Percentiles rank a stretch among this genome's conserved stretches.
Conservation (phyloP, 2,888 invertebrate species). For the Crioceris asparagi region DNA sequence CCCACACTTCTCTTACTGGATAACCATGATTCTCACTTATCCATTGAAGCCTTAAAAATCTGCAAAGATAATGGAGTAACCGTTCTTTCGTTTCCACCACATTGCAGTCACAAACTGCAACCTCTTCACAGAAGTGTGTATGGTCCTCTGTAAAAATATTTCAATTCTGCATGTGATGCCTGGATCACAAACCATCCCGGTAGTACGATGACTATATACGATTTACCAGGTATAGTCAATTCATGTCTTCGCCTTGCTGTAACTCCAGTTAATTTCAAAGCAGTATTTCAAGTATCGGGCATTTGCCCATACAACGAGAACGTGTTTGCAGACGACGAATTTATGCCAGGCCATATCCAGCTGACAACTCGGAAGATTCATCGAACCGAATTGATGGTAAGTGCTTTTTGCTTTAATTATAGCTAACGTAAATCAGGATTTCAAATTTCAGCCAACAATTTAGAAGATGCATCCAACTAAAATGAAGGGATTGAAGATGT, state of each 20-base stretch:
- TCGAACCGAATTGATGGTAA: too few relatives aligned
- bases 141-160: background rate
- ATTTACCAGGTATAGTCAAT: background rate
- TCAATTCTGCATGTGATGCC: background rate
- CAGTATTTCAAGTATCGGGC: background rate
- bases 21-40: slow-evolving; percentile 1
- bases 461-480: too few relatives aligned
- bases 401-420: too few relatives aligned
- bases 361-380: too few relatives aligned
- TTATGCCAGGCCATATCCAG: too few relatives aligned
- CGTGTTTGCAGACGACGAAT: background rate
- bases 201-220: background rate
- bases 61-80: background rate
- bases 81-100: background rate
- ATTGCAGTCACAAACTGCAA: background rate
- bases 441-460: too few relatives aligned
- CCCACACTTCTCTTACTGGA: background rate
- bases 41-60: background rate
- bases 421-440: too few relatives aligned
- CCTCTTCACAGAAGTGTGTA: background rate
- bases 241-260: background rate
- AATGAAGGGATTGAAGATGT: too few relatives aligned
- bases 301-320: slow-evolving; percentile 1
- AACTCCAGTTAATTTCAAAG: background rate
- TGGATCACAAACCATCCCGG: background rate